Conservation (phyloP, 2,113 vertebrate species). For the Junco hyemalis region DNA sequence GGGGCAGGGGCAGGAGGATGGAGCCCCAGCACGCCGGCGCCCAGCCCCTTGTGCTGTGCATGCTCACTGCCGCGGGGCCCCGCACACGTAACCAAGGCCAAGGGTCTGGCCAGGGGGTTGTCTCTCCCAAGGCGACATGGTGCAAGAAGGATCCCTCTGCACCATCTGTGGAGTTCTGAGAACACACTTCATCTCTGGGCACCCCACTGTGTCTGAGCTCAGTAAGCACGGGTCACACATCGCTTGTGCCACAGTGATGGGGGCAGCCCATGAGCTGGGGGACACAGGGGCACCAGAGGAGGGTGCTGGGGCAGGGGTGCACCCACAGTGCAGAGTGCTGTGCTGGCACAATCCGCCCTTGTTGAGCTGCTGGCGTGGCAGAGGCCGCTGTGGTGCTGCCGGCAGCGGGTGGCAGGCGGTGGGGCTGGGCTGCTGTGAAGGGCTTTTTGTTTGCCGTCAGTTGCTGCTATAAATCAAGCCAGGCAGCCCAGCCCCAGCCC, state of each 20-base stretch:
- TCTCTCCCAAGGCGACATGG: not conserved
- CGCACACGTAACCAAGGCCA: accelerated
- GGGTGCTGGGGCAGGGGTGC: not conserved
- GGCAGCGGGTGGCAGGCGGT: slow-evolving; percentile 17
- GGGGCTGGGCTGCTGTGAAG: slow-evolving; percentile 31
- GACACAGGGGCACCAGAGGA: not conserved
- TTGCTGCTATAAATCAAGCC: slow-evolving; percentile 65
- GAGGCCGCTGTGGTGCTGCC: not conserved
- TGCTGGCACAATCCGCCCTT: not conserved
- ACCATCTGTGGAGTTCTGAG: too few relatives aligned
- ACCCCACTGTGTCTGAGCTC: accelerated
- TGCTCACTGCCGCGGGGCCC: not conserved
- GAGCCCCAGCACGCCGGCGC: not conserved
- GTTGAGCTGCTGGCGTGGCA: not conserved
- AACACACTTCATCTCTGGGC: not conserved
- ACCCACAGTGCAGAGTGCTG: accelerated
- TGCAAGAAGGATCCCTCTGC: not conserved
- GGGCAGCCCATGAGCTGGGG: not conserved
- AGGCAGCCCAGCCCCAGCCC: not conserved
- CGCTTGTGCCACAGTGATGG: not conserved
- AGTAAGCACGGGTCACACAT: accelerated
- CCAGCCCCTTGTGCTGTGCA: not conserved
- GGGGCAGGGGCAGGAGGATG: slow-evolving; percentile 19
- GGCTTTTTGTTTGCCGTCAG: slow-evolving; percentile 62
- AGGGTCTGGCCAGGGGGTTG: not conserved